Percentiles rank a stretch among this genome's conserved stretches.
These are phyloP conservation scores for Molossus molossus DNA, from an alignment of 2,797 vertebrate species.

Conservation along the genomic window DNA sequence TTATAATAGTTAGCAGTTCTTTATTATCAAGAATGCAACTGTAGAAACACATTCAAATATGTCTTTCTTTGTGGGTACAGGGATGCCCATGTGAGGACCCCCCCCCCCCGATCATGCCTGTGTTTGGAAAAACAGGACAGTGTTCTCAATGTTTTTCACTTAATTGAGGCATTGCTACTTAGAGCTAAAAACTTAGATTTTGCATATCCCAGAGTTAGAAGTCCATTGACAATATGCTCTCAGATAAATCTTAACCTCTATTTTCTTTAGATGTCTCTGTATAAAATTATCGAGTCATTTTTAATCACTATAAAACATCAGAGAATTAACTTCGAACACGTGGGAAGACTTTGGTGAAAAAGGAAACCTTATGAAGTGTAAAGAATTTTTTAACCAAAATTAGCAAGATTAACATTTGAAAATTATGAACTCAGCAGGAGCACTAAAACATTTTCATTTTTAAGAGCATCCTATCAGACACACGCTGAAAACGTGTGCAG, in stretches of 20 bases:
- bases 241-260: not conserved
- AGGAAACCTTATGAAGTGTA: constrained; percentile 50
- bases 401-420: constrained; percentile 25
- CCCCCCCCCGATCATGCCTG: not conserved
- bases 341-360: not conserved
- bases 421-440: constrained; percentile 30
- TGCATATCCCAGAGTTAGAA: not conserved
- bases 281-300: constrained; percentile 29
- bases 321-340: not conserved
- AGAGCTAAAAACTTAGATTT: not conserved
- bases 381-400: constrained; percentile 68
- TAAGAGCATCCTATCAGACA: not conserved
- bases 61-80: not conserved
- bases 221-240: not conserved
- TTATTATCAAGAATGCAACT: not conserved
- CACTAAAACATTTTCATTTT: constrained; percentile 35
- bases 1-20: not conserved
- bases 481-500: not conserved
- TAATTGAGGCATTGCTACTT: not conserved
- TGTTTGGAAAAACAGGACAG: not conserved
- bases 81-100: accelerated
- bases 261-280: not conserved
- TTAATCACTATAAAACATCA: not conserved
- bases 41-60: not conserved
- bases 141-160: not conserved